phyloP scores from a whole-genome alignment of 2,888 invertebrate species.

The Dinocampus coccinellae region DNA sequence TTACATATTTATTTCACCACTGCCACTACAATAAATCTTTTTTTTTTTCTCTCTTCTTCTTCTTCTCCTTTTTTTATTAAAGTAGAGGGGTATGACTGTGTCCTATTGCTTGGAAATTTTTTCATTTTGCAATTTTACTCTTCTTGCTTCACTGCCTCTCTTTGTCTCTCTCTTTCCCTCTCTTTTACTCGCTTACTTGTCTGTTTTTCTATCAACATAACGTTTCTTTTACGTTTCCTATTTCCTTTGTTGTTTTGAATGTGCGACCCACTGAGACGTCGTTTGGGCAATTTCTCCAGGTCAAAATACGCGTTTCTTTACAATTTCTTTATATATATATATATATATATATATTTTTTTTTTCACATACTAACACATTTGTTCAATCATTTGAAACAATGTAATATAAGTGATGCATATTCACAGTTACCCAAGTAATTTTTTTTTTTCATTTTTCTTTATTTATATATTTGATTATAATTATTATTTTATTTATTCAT shows the following conservation, averaged over 20 bases:
- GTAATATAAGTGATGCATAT: too few relatives aligned
- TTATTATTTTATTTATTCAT: too few relatives aligned
- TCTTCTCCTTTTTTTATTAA: neutral
- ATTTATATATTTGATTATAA: too few relatives aligned
- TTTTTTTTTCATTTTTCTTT: too few relatives aligned
- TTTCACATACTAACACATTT: too few relatives aligned
- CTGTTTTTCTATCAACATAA: too few relatives aligned
- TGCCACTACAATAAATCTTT: neutral
- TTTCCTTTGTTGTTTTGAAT: conserved; percentile 8
- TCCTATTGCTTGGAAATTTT: conserved; percentile 5
- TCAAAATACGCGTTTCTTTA: conserved; percentile 20
- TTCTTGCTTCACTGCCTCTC: neutral
- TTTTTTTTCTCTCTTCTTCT: neutral
- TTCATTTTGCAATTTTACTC: conserved; percentile 14
- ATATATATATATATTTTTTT: too few relatives aligned
- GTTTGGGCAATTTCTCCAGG: conserved; percentile 27
- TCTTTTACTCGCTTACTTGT: neutral
- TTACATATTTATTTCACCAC: conserved; percentile 36
- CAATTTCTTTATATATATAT: neutral
- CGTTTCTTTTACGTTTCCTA: conserved; percentile 4
- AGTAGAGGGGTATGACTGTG: conserved; percentile 3
- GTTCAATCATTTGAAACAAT: too few relatives aligned
- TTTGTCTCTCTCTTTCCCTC: neutral
- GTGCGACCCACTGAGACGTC: neutral
- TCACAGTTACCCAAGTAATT: too few relatives aligned